Evolutionary conservation across 64 coral and sea anemone genomes (phyloP), one percentile per base, ranked within the genome.

Genomic region (Anthopleura sola): DNA sequence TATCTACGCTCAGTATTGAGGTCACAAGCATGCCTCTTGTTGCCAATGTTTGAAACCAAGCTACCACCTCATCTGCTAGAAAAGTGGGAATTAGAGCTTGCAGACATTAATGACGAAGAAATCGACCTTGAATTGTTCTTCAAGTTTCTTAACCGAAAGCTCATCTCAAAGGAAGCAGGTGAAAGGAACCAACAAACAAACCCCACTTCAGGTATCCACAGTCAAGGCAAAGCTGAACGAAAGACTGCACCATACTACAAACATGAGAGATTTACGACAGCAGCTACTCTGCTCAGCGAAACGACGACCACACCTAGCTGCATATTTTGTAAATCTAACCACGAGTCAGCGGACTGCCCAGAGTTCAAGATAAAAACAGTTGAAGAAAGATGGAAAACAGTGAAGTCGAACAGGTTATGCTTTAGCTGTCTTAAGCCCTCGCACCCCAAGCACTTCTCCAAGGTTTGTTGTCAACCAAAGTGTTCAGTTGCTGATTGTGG

Each of bases 381-480:
- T 51, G 69, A 77, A 1, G 85, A 86, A 86, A 69, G 26, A 4
- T 85, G 83, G 83, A 51, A 85, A 9, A 20, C 36, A 62, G 86
- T 80, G 1, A 87, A 33, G 29, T 15, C 32, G 21, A 56, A 74
- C 53, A 78, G 7, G 21, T 19, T 91, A 49, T 89, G 77, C 29
- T 71, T 80, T 80, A 86, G 86, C 55, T 91, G 89, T 81, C 44
- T 86, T 4, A 85, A 81, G 36, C 75, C 89, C 20, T 51, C 89
- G 37, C 82, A 90, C 12, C 36, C 26, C 46, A 85, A 75, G 5
- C 88, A 85, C 37, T 90, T 60, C 37, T 85, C 88, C 3, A 51
- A 47, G 48, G 46, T 85, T 19, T 90, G 88, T 75, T 60, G 88
- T 2, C 88, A 83, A 39, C 87, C 78, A n/a, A 83, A 53, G 34